Conservation (phyloP, 2,113 vertebrate species). For the Gnathonemus echidnorhynchus region DNA sequence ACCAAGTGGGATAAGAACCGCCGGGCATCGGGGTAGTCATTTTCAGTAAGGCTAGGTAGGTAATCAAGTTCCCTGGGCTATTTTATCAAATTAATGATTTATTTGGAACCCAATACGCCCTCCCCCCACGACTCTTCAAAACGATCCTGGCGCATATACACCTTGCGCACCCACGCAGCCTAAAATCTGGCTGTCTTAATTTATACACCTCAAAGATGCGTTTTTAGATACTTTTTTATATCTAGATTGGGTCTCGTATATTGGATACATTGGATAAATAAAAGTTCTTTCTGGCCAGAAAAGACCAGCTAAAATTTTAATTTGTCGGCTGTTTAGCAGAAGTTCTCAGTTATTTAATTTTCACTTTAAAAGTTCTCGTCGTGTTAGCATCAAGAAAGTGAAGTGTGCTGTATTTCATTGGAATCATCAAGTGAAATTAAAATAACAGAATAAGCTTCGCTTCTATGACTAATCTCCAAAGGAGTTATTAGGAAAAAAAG, state of each 20-base stretch:
- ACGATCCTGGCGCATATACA: neutral
- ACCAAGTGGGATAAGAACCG: neutral
- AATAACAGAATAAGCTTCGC: neutral
- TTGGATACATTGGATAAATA: neutral
- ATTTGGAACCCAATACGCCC: constrained; percentile 15
- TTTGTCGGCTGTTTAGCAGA: neutral
- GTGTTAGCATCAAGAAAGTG: neutral
- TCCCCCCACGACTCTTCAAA: constrained; percentile 8
- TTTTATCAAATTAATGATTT: constrained; percentile 23
- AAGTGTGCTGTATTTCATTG: neutral
- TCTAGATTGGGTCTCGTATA: neutral
- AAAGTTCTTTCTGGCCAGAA: neutral
- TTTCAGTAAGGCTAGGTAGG: neutral
- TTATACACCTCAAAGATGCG: neutral
- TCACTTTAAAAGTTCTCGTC: neutral
- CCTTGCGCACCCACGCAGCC: constrained; percentile 4
- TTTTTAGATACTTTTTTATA: neutral
- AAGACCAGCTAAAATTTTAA: neutral
- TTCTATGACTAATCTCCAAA: neutral
- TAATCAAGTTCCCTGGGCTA: constrained; percentile 12
- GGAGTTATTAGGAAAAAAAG: neutral
- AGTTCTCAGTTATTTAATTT: neutral
- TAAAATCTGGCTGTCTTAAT: constrained; percentile 5
- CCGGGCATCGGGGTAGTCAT: neutral
- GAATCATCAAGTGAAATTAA: neutral